Base-by-base conservation (phyloP, 2,888 invertebrate genomes). In the Eristalis pertinax region DNA sequence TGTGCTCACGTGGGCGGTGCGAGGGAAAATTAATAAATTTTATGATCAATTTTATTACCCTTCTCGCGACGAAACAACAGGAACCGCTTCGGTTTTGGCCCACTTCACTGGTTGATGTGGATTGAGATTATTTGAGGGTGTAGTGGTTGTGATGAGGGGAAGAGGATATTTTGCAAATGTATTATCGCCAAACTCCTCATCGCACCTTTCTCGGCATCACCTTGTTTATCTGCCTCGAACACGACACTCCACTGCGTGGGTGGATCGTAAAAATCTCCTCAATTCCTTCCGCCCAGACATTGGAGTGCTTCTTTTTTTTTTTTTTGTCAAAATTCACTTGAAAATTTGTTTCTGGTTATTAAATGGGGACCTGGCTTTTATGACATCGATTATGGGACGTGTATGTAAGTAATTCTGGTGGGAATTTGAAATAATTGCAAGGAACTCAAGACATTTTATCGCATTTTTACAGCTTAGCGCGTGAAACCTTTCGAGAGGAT, bases 211-310 rank as follows among this genome's bases (percentile, higher is more conserved):
- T 73, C 73, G 81, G 77, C 81, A 82, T 76, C 81, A 56, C 77
- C 50, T 74, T 82, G 82, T 85, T 82, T 77, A 81, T 77, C 90
- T 84, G 89, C 76, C 79, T 89, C 90, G 89, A 89, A 90, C 60
- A 60, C 60, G 60, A 90, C 90, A 90, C 86, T 89, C 68, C 60
- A 29, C 69, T 35, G 70, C 38, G 69, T 29, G 68, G 72, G 29
- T 72, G 64, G 77, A 50, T 81, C 81, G 74, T 86, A 82, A 82
- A 50, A 50, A 50, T 50, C 50, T 50, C 50, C 50, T 50, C 41
- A n/a, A 43, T 43, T 43, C 41, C 41, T 43, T 43, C 41, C 41
- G 4, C 4, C 19, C 50, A 19, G 19, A 50, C 50, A 50, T 70
- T 74, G 78, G 65, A 19, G 26, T 4, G 29, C 29, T 13, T 41